These are phyloP conservation scores for Deilephila elpenor DNA, from an alignment of 2,888 invertebrate genomes.

Conservation along the genomic window DNA sequence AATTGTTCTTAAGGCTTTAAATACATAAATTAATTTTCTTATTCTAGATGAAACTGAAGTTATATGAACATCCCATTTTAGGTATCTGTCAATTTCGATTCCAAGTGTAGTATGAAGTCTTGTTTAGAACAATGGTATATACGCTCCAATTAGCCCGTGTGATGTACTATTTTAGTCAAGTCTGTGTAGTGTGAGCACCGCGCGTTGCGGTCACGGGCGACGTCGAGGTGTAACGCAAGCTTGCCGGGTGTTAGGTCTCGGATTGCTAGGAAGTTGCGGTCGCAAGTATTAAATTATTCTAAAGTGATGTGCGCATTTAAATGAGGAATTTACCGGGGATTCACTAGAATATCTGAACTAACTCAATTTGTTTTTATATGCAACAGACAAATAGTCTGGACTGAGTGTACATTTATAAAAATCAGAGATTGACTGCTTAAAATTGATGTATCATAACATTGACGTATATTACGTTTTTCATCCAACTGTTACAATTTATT, in stretches of 20 bases:
- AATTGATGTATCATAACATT: no score
- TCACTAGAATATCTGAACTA: not conserved
- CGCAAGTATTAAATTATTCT: no score
- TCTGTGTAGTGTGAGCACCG: no score
- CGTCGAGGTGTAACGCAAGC: slow-evolving; percentile 16
- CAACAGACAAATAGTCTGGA: no score
- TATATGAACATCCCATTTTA: no score
- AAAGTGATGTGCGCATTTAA: not conserved
- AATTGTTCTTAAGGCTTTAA: no score
- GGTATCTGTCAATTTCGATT: no score
- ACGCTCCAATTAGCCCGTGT: slow-evolving; percentile 1
- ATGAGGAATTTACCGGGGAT: not conserved
- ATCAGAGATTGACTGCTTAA: no score
- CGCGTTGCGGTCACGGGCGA: slow-evolving; percentile 6
- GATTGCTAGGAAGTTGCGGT: slow-evolving; percentile 14
- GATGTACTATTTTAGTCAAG: slow-evolving; percentile 7
- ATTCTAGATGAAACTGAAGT: no score
- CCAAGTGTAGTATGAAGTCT: slow-evolving; percentile 1
- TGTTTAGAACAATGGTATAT: not conserved
- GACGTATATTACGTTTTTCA: not conserved
- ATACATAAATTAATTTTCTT: no score
- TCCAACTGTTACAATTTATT: not conserved
- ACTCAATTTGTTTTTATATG: no score
- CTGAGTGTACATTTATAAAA: no score
- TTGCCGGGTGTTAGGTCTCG: not conserved